Conservation (phyloP, 2,888 invertebrate genomes). For the Parthenolecanium corni region DNA sequence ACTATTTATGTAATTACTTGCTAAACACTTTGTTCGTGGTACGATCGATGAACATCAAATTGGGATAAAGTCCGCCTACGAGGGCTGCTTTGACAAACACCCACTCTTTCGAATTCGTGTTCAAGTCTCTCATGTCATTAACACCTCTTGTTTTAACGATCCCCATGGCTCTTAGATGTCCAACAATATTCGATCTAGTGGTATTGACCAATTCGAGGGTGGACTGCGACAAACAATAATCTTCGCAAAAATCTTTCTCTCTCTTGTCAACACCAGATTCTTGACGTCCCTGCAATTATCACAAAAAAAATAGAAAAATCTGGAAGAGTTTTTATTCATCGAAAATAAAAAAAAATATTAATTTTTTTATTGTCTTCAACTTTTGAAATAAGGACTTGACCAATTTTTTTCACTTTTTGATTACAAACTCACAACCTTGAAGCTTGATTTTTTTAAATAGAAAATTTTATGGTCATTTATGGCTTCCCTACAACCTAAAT, state of each 20-base stretch:
- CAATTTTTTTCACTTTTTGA: no score
- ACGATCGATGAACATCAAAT: conserved; percentile 62
- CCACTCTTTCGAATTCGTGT: conserved; percentile 75
- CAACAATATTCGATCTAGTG: conserved; percentile 69
- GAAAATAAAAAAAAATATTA: no score
- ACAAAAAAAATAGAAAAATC: background rate
- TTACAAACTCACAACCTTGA: no score
- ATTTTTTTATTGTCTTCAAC: no score
- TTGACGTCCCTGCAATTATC: conserved; percentile 37
- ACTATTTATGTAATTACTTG: no score
- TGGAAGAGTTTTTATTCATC: no score
- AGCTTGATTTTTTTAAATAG: no score
- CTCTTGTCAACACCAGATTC: conserved; percentile 48
- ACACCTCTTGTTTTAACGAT: conserved; percentile 48
- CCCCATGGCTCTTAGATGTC: conserved; percentile 62
- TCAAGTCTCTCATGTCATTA: conserved; percentile 61
- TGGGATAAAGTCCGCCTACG: conserved; percentile 81
- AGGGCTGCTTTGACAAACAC: conserved; percentile 82
- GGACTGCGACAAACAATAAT: conserved; percentile 54
- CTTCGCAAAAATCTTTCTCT: conserved; percentile 57
- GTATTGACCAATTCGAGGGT: conserved; percentile 85
- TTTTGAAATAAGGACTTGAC: no score
- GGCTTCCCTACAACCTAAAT: no score
- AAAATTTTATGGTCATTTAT: no score
- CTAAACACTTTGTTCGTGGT: conserved; percentile 51